These are phyloP conservation scores for Threskiornis aethiopicus DNA, from an alignment of 2,797 vertebrate species.

Conservation along the genomic window DNA sequence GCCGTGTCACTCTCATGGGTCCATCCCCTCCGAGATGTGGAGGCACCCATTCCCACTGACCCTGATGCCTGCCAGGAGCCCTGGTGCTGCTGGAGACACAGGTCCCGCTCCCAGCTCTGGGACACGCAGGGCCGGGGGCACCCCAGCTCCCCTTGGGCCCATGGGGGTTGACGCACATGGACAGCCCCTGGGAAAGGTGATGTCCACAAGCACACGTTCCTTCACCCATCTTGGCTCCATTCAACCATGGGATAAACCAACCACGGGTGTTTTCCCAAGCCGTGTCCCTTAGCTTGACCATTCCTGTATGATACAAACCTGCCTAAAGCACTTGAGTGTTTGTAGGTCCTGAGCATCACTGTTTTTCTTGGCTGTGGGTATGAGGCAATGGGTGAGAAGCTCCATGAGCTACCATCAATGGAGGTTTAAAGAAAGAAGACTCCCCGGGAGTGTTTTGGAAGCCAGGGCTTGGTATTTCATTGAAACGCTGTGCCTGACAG, in stretches of 20 bases:
- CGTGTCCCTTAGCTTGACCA: neutral
- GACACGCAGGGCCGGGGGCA: accelerated
- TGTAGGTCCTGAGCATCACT: neutral
- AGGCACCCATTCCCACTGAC: neutral
- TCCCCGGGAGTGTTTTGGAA: neutral
- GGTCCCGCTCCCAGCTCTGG: neutral
- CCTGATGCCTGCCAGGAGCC: neutral
- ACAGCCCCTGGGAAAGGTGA: neutral
- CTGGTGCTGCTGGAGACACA: accelerated
- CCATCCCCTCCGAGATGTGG: accelerated
- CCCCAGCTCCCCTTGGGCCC: neutral
- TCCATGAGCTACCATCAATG: neutral
- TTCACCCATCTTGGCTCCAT: neutral
- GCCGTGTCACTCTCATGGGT: accelerated
- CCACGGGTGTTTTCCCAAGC: neutral
- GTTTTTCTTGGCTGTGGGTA: neutral
- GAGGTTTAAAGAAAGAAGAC: neutral
- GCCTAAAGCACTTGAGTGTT: neutral
- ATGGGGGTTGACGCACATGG: neutral
- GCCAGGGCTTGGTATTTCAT: neutral
- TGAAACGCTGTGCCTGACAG: neutral
- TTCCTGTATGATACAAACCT: neutral
- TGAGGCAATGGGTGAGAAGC: neutral
- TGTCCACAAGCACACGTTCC: neutral
- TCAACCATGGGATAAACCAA: neutral